These are phyloP conservation scores for Electrophaes corylata DNA, from an alignment of 2,888 invertebrate genomes.

Conservation along the genomic window DNA sequence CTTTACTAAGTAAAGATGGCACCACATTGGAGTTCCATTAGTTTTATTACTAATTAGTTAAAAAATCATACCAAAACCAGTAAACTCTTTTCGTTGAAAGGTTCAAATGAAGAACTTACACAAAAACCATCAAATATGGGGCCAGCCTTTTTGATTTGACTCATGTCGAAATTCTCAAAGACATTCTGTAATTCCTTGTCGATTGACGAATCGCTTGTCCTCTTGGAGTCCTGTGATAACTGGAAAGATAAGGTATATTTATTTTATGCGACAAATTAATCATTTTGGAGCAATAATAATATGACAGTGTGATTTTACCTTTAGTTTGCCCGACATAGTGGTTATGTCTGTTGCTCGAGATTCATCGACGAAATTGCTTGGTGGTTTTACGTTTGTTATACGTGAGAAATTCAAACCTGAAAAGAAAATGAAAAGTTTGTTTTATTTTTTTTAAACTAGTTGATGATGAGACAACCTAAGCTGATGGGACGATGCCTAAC, in stretches of 20 bases:
- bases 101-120: slow-evolving; percentile 75
- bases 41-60: too few relatives aligned
- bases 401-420: slow-evolving; percentile 77
- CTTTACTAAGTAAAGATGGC: too few relatives aligned
- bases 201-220: slow-evolving; percentile 52
- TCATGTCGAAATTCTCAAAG: slow-evolving; percentile 83
- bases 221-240: slow-evolving; percentile 65
- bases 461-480: too few relatives aligned
- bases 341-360: slow-evolving; percentile 63
- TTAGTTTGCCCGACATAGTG: slow-evolving; percentile 59
- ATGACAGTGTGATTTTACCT: slow-evolving; percentile 52
- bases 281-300: neutral
- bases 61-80: too few relatives aligned
- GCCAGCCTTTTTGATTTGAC: slow-evolving; percentile 88
- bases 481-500: too few relatives aligned
- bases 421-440: neutral
- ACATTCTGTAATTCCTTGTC: slow-evolving; percentile 64
- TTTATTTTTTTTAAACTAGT: too few relatives aligned
- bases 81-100: too few relatives aligned
- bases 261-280: neutral
- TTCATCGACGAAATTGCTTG: slow-evolving; percentile 72
- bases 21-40: too few relatives aligned
- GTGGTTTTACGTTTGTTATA: slow-evolving; percentile 67
- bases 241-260: slow-evolving; percentile 39
- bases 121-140: slow-evolving; percentile 95